Evolutionary conservation across 2,797 vertebrate genomes (phyloP).

Genomic region (Coregonus sp.): DNA sequence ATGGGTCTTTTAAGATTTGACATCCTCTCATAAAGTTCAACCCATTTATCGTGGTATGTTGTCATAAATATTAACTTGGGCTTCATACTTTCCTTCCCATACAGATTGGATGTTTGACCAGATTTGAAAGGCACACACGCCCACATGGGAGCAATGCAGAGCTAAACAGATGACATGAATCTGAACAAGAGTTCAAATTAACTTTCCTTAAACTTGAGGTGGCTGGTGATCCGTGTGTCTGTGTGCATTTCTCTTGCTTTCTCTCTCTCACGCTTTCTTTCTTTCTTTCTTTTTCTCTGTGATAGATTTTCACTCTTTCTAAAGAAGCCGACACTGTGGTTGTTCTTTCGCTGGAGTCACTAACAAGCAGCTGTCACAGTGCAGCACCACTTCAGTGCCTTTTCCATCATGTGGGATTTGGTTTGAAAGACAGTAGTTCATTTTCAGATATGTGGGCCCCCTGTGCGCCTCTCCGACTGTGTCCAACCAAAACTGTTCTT

Average conservation of each 20-base stretch:
- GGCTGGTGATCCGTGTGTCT: slow-evolving; percentile 54
- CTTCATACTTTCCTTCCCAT: slow-evolving; percentile 57
- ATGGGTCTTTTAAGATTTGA: neutral
- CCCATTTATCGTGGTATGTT: slow-evolving; percentile 16
- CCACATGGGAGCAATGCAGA: slow-evolving; percentile 63
- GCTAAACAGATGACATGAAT: slow-evolving; percentile 71
- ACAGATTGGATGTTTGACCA: slow-evolving; percentile 65
- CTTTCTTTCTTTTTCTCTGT: slow-evolving; percentile 27
- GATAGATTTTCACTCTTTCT: slow-evolving; percentile 16
- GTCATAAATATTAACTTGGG: slow-evolving; percentile 57
- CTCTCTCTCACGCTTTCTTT: slow-evolving; percentile 17
- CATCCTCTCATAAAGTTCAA: slow-evolving; percentile 26
- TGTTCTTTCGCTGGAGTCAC: slow-evolving; percentile 70
- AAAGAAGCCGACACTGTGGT: slow-evolving; percentile 40
- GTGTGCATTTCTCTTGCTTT: slow-evolving; percentile 3
- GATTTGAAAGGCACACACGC: slow-evolving; percentile 59
- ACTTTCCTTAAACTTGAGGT: slow-evolving; percentile 71
- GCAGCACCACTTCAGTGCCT: slow-evolving; percentile 67
- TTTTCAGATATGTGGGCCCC: slow-evolving; percentile 58
- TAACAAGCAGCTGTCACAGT: slow-evolving; percentile 72
- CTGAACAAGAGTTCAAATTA: slow-evolving; percentile 63
- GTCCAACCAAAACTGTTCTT: slow-evolving; percentile 56
- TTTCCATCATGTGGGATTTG: slow-evolving; percentile 69
- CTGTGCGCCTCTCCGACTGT: slow-evolving; percentile 29
- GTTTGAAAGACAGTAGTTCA: slow-evolving; percentile 67